Evolutionary conservation across 1,140 invertebrate species (phyloP).

Genomic region (Homarus americanus): DNA sequence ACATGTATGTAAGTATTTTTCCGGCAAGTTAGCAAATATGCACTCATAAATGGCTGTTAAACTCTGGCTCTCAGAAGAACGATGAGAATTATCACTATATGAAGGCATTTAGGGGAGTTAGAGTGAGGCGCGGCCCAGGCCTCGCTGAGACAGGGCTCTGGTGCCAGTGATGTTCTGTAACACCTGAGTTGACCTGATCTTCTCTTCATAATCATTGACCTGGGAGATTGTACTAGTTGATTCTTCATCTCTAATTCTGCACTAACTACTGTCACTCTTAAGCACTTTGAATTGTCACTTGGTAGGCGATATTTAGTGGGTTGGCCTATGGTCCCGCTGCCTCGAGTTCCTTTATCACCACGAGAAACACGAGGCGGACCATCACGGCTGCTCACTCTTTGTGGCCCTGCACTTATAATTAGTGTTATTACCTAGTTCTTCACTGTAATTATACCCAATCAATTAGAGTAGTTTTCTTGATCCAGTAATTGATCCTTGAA

Average conservation of each 20-base stretch:
- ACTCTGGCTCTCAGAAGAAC: background rate
- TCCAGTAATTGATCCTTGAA: background rate
- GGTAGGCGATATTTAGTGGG: background rate
- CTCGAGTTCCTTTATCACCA: background rate
- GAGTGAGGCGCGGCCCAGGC: background rate
- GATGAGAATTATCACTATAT: background rate
- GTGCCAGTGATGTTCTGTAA: background rate
- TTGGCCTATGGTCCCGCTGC: background rate
- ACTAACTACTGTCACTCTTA: background rate
- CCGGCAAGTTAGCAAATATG: no score
- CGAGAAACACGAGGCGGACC: background rate
- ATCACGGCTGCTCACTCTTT: background rate
- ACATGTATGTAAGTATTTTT: no score
- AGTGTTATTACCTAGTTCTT: background rate
- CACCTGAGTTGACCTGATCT: background rate
- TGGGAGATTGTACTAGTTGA: background rate
- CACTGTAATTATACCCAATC: background rate
- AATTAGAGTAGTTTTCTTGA: slow-evolving; percentile 5
- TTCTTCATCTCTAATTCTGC: background rate
- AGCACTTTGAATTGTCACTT: background rate
- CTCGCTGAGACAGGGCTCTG: background rate
- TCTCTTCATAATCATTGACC: background rate
- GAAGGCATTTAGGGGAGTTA: background rate
- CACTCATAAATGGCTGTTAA: no score
- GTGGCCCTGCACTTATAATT: background rate